Evolutionary conservation across 2,888 invertebrate genomes (phyloP), one percentile per base, ranked within the genome.

Genomic region (Scotopteryx bipunctaria): DNA sequence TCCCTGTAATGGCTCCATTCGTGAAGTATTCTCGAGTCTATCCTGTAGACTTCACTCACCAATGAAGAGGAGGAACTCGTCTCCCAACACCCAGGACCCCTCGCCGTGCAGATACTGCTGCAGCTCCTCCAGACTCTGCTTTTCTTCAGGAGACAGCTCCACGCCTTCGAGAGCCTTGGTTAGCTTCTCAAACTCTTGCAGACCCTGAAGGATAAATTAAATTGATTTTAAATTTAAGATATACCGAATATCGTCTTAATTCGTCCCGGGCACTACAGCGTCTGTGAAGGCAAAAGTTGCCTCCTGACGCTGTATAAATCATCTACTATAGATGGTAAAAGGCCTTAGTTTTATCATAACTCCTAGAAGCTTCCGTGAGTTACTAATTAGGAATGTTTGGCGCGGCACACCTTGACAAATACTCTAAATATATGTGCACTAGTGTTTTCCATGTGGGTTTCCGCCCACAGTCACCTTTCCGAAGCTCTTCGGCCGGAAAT

Each of bases 41-140:
- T n/a, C n/a, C n/a, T n/a, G n/a, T n/a, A 13, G 5, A 13, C 29
- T 29, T 14, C 8, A 33, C 71, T 48, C 61, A 95, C 95, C 95
- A 51, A 97, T 92, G 77, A 97, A 96, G 46, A 92, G 91, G 33
- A 97, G 92, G 83, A 97, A 98, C 66, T 95, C 95, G 70, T 97
- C 97, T 5, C 97, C 96, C 14, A 98, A 91, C 48, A 97, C 96
- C 98, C 98, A 98, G 70, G 96, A 96, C 49, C 97, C 98, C 76
- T 97, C 97, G 66, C 96, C 95, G 63, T 95, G 95, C 64, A 97
- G 93, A 85, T 97, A 98, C 82, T 96, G 96, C 75, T 95, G 94
- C 66, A 98, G 86, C 86, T 98, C 97, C 67, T 94, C 94, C 75
- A 97, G 86, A 63, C 94, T 95, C 66, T 92, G 91, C 73, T 92